Evolutionary conservation across 2,113 vertebrate genomes (phyloP), one percentile per base, ranked within the genome.

Genomic region (Sceloporus tristichus): DNA sequence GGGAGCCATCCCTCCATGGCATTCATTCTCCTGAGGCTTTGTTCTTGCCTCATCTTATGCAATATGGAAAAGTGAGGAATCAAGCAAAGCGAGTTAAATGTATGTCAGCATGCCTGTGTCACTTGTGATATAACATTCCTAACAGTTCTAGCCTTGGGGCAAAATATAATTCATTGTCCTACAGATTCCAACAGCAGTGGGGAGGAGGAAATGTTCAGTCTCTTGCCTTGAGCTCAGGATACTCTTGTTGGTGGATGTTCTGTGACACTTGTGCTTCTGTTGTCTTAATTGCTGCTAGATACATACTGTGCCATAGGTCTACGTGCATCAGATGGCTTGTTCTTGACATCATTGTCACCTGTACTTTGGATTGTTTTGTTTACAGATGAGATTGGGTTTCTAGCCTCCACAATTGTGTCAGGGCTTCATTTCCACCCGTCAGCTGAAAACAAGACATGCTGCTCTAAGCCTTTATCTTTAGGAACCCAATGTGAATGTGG

Each of bases 391-490:
- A 27, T 27, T n/a, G 27, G 1, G 7, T 53, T 18, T 84, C 29
- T 54, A 62, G 29, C 48, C 54, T 65, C 16, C 29, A 3, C 54
- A 27, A 13, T 29, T 23, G 11, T 19, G 16, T 10, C 38, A n/a
- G 40, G 38, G 53, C 34, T 85, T 74, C 29, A 77, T 77, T 88
- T 75, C 29, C 13, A 16, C 19, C 53, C 82, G 8, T 48, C 53
- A 79, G 19, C 25, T 29, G 18, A 74, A 29, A 87, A 62, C 53
- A 87, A 48, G 34, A 82, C 56, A 48, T 21, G 87, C 81, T 93
- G 89, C 83, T 94, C 19, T 89, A 92, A 91, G 88, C 79, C 90
- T 87, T 87, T 0, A 74, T 93, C 85, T 88, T 90, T 65, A 93
- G 53, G 80, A 82, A 77, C 10, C 74, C 34, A 88, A 83, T 34